Conservation (phyloP, 1,140 invertebrate species). For the Drosophila lini region DNA sequence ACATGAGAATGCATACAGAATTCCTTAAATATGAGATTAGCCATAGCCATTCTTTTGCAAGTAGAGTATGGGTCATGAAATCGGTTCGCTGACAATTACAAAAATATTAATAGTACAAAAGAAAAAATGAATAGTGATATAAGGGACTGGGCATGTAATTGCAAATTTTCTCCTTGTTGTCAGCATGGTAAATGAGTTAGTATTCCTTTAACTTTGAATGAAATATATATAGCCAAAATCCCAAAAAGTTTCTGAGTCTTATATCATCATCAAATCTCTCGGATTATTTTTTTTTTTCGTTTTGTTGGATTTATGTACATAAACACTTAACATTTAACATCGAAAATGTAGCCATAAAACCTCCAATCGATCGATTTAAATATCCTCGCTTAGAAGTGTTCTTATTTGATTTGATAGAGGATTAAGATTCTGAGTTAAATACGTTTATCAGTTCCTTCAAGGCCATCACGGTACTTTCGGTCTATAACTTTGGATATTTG, state of each 20-base stretch:
- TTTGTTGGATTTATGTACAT: not conserved
- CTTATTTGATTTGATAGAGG: not conserved
- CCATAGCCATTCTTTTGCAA: constrained; percentile 8
- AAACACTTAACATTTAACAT: not conserved
- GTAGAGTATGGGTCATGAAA: constrained; percentile 4
- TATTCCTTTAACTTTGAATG: too few relatives aligned
- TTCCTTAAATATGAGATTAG: constrained; percentile 1
- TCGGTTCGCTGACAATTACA: not conserved
- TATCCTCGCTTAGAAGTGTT: not conserved
- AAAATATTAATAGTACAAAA: not conserved
- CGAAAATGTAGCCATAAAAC: not conserved
- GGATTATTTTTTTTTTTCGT: not conserved
- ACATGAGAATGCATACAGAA: constrained; percentile 14
- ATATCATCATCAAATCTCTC: too few relatives aligned
- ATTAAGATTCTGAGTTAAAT: too few relatives aligned
- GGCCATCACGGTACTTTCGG: too few relatives aligned
- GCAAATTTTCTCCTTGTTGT: not conserved
- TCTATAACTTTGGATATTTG: too few relatives aligned
- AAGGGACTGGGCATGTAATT: not conserved
- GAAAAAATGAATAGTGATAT: not conserved
- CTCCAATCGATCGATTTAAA: not conserved
- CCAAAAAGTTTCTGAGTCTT: too few relatives aligned
- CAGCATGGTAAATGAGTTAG: not conserved
- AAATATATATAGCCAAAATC: too few relatives aligned
- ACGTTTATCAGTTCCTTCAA: too few relatives aligned